Evolutionary conservation across 2,888 invertebrate genomes (phyloP), one percentile per base, ranked within the genome.

Genomic region (Allophyes oxyacanthae): DNA sequence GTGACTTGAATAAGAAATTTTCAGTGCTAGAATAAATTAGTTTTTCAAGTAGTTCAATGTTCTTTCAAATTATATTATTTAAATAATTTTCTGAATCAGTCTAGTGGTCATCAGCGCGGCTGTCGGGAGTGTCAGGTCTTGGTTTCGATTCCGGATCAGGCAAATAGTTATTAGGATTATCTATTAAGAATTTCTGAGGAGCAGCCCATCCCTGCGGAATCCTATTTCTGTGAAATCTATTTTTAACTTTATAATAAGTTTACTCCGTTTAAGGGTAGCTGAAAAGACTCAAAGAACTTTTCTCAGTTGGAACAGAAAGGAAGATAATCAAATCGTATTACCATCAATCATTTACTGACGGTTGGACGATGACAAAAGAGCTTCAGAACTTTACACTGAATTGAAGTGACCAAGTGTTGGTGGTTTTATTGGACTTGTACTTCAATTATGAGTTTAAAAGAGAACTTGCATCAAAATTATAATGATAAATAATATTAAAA

Each of bases 271-370:
- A 38, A 11, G 28, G 34, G 26, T 51, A 42, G 41, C 37, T 41
- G 15, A n/a, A 41, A 61, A 55, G 50, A 36, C 30, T 60, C 30
- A 34, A 43, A 61, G 40, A 44, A 55, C 48, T 59, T 65, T 54
- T 53, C 63, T 34, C 25, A n/a, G 6, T 20, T 33, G 38, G 14
- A 33, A 42, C 26, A 11, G 11, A 50, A 48, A 63, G 55, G 48
- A 49, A 52, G 53, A 63, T 63, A 51, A 66, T 71, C 51, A 61
- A 60, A 51, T 61, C 44, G 51, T 52, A 54, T 57, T 62, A 62
- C 44, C 50, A 73, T 75, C 67, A 66, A 75, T 72, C 64, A 73
- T 64, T 67, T 50, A 74, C 28, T 14, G 33, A 13, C 15, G 37
- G 38, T 45, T 42, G 45, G 37, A 32, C 51, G 58, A 48, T 56